Conservation (phyloP, 2,113 vertebrate species). For the Melospiza georgiana region DNA sequence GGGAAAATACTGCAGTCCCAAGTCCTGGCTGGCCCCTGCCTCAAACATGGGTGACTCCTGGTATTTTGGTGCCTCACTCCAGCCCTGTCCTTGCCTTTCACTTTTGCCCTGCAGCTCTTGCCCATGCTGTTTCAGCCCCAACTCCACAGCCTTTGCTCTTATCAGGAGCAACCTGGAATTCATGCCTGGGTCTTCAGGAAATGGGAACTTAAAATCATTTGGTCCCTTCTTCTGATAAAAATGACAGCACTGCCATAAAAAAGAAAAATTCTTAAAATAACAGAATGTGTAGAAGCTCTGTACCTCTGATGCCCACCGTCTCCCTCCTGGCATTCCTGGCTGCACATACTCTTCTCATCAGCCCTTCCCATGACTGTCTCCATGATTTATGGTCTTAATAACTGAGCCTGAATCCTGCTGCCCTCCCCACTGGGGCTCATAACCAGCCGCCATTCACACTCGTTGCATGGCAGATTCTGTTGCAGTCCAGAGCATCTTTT, state of each 20-base stretch:
- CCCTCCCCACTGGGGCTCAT: background rate
- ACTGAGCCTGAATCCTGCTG: conserved; percentile 52
- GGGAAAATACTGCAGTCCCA: background rate
- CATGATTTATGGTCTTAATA: conserved; percentile 72
- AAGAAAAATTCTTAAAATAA: conserved; percentile 65
- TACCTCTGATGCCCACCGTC: background rate
- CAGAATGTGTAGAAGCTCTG: background rate
- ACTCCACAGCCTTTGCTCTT: background rate
- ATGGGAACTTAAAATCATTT: conserved; percentile 16
- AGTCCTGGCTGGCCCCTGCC: background rate
- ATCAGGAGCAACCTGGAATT: background rate
- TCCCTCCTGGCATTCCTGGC: background rate
- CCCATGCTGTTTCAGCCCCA: background rate
- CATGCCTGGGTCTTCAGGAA: background rate
- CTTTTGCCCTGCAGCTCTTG: background rate
- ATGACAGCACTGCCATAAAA: conserved; percentile 45
- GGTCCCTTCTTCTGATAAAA: background rate
- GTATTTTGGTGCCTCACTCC: background rate
- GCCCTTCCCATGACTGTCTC: conserved; percentile 58
- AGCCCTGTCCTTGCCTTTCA: background rate
- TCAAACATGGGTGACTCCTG: background rate
- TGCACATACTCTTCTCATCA: conserved; percentile 13
- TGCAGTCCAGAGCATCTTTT: background rate
- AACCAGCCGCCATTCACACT: conserved; percentile 18
- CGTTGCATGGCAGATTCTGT: accelerated